phyloP scores from a whole-genome alignment of 1,140 invertebrate species.

The Drosophila mauritiana region DNA sequence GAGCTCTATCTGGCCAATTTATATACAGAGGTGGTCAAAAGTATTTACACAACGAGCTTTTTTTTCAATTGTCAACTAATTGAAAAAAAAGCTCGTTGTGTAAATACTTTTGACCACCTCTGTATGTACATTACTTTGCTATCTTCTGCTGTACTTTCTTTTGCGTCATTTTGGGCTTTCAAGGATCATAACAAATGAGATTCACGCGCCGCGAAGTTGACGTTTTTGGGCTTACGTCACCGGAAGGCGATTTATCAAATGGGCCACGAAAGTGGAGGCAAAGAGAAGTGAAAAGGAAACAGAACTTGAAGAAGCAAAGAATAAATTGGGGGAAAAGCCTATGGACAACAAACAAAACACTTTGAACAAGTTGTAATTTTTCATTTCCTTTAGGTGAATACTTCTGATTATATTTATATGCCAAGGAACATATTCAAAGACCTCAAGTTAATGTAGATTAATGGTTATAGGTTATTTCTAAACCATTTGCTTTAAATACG shows the following conservation, averaged over 20 bases:
- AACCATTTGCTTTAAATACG: no score
- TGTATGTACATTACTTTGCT: constrained; percentile 1
- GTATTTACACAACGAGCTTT: no score
- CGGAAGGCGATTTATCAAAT: constrained; percentile 57
- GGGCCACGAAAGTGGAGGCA: not conserved
- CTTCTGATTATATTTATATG: no score
- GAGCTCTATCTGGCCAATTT: not conserved
- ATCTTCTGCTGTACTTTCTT: constrained; percentile 21
- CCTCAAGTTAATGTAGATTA: no score
- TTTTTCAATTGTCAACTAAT: no score
- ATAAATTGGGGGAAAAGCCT: not conserved
- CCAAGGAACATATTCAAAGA: no score
- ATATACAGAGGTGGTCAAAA: no score
- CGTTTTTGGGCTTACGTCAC: constrained; percentile 33
- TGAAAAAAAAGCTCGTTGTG: no score
- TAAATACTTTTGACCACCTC: no score
- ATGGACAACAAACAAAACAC: no score
- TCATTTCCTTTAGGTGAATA: no score
- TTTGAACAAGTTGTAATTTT: not conserved
- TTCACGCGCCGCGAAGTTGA: constrained; percentile 51
- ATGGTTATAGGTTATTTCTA: no score
- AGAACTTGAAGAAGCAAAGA: not conserved
- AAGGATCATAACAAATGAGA: constrained; percentile 47
- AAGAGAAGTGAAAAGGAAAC: not conserved
- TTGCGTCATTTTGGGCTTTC: constrained; percentile 21